Percentiles rank a stretch among this genome's conserved stretches.
Conservation (phyloP, 2,888 invertebrate species). For the Phyllotreta striolata region DNA sequence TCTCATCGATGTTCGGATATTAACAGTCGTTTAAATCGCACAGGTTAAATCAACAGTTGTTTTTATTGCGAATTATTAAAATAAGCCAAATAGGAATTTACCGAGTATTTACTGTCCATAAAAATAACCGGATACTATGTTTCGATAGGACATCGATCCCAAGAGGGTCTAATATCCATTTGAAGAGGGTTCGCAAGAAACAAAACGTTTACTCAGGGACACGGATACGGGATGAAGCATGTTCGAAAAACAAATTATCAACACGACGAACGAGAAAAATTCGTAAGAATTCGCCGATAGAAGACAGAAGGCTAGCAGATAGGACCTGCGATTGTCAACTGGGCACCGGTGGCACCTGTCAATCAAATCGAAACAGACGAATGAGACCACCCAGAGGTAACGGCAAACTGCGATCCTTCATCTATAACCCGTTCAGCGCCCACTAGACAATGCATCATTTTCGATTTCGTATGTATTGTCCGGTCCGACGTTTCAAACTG, state of each 20-base stretch:
- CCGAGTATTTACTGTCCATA: too few relatives aligned
- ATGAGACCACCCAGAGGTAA: constrained; percentile 27
- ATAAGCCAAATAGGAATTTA: too few relatives aligned
- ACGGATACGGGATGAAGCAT: neutral
- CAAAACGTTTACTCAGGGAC: too few relatives aligned
- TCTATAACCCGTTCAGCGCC: constrained; percentile 23
- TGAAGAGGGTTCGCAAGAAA: too few relatives aligned
- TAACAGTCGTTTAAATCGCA: constrained; percentile 20
- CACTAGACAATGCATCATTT: constrained; percentile 48
- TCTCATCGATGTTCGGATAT: constrained; percentile 12
- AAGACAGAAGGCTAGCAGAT: constrained; percentile 16
- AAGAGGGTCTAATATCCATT: too few relatives aligned
- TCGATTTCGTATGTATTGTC: constrained; percentile 45
- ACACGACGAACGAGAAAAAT: constrained; percentile 16
- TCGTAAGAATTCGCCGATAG: constrained; percentile 13
- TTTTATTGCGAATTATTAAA: too few relatives aligned
- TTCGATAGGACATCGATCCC: too few relatives aligned
- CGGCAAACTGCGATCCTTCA: constrained; percentile 17
- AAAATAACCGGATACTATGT: too few relatives aligned
- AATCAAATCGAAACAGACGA: constrained; percentile 20
- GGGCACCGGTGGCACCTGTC: constrained; percentile 25
- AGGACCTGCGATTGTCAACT: constrained; percentile 26
- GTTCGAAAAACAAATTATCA: neutral
- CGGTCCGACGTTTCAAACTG: constrained; percentile 36
- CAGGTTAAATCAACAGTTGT: too few relatives aligned